These are phyloP conservation scores for Caenorhabditis angaria DNA, from an alignment of 2,888 invertebrate species.

Conservation along the genomic window DNA sequence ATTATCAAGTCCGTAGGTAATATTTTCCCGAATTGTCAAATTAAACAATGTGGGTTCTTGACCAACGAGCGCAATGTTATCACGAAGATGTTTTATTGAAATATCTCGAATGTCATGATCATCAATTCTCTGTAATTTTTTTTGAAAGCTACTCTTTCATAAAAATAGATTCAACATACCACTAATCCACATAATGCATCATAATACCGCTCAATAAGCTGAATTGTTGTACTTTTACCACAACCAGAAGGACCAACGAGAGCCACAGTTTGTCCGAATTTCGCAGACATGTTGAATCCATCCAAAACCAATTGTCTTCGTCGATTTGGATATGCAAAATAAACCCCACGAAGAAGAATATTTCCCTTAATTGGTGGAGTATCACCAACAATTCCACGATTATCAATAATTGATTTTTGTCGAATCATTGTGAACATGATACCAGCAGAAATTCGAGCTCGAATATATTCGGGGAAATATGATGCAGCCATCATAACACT, in stretches of 20 bases:
- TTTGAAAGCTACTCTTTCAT: not conserved
- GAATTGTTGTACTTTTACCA: constrained; percentile 73
- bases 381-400: constrained; percentile 68
- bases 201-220: constrained; percentile 73
- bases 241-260: constrained; percentile 74
- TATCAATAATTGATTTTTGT: constrained; percentile 72
- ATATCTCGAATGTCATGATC: constrained; percentile 62
- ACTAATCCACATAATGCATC: constrained; percentile 71
- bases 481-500: constrained; percentile 73
- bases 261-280: constrained; percentile 73
- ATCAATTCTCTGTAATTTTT: constrained; percentile 63
- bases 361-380: constrained; percentile 76
- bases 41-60: constrained; percentile 74
- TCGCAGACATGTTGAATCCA: constrained; percentile 60
- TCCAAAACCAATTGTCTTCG: constrained; percentile 75
- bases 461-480: constrained; percentile 74
- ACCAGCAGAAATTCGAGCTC: constrained; percentile 73
- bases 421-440: constrained; percentile 65
- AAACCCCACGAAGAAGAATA: constrained; percentile 80
- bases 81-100: constrained; percentile 53
- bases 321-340: constrained; percentile 85
- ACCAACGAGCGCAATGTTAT: constrained; percentile 72
- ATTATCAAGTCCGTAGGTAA: constrained; percentile 72
- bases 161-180: constrained; percentile 72
- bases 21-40: constrained; percentile 72